Evolutionary conservation across 1,140 invertebrate species (phyloP).

Genomic region (Drosophila bifasciata): DNA sequence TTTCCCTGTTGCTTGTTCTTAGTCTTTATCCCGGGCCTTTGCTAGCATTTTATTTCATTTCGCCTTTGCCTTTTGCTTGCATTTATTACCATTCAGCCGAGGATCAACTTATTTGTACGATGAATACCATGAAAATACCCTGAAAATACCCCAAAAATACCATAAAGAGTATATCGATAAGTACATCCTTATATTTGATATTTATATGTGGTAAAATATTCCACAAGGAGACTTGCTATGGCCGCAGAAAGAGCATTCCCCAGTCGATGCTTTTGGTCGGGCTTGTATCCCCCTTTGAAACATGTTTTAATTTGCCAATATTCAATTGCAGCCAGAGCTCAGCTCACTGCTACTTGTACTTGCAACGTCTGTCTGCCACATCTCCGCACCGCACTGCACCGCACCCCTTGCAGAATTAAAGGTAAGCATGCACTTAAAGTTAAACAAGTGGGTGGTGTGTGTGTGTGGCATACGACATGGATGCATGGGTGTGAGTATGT

Average conservation of each 20-base stretch:
- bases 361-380: slow-evolving; percentile 22
- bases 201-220: too few relatives aligned
- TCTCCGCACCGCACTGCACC: neutral
- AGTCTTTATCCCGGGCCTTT: too few relatives aligned
- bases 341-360: slow-evolving; percentile 9
- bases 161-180: too few relatives aligned
- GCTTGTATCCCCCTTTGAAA: neutral
- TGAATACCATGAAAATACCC: too few relatives aligned
- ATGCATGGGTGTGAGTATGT: neutral
- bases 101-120: too few relatives aligned
- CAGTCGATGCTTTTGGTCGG: neutral
- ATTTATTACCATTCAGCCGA: too few relatives aligned
- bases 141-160: too few relatives aligned
- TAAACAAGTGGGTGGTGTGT: slow-evolving; percentile 6
- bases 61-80: too few relatives aligned
- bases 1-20: too few relatives aligned
- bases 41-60: too few relatives aligned
- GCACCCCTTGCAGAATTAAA: slow-evolving; percentile 8
- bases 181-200: too few relatives aligned
- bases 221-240: too few relatives aligned
- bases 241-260: slow-evolving; percentile 2
- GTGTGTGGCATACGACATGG: neutral
- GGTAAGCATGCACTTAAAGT: slow-evolving; percentile 38
- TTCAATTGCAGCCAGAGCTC: slow-evolving; percentile 29
- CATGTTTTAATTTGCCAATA: slow-evolving; percentile 34